A percentile compares a stretch with the other conserved stretches of the same genome.
Evolutionary conservation across 1,140 invertebrate species (phyloP).

Genomic region (Drosophila parabipectinata): DNA sequence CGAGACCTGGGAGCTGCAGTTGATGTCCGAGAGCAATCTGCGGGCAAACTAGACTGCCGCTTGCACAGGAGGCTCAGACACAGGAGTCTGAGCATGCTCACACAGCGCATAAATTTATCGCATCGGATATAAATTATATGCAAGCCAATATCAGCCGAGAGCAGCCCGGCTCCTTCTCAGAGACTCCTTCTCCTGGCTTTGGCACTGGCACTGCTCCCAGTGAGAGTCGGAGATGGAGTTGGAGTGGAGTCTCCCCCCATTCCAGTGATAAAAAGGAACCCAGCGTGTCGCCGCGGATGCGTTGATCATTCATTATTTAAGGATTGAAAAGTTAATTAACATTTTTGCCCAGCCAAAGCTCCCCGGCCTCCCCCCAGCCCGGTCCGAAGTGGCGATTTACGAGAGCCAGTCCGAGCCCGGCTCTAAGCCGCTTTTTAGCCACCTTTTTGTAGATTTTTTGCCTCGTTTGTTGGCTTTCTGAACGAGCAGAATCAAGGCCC

Average conservation of each 20-base stretch:
- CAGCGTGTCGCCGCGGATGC: conserved; percentile 83
- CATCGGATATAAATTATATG: conserved; percentile 82
- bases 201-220: neutral
- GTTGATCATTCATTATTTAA: conserved; percentile 84
- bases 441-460: conserved; percentile 31
- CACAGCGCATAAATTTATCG: conserved; percentile 81
- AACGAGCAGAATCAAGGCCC: conserved; percentile 43
- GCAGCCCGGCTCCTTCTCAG: conserved; percentile 8
- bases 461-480: conserved; percentile 16
- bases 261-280: conserved; percentile 83
- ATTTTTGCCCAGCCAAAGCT: conserved; percentile 77
- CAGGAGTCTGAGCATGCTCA: conserved; percentile 68
- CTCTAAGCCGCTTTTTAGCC: conserved; percentile 51
- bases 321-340: conserved; percentile 84
- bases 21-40: conserved; percentile 30
- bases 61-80: conserved; percentile 27
- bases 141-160: conserved; percentile 74
- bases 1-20: conserved; percentile 13
- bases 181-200: neutral
- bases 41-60: conserved; percentile 52
- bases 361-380: conserved; percentile 6
- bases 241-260: conserved; percentile 1
- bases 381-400: conserved; percentile 59
- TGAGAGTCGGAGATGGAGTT: neutral
- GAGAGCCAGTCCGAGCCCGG: conserved; percentile 55